These are phyloP conservation scores for Leptatherina wallacei DNA, from an alignment of 2,797 vertebrate genomes.

Conservation along the genomic window DNA sequence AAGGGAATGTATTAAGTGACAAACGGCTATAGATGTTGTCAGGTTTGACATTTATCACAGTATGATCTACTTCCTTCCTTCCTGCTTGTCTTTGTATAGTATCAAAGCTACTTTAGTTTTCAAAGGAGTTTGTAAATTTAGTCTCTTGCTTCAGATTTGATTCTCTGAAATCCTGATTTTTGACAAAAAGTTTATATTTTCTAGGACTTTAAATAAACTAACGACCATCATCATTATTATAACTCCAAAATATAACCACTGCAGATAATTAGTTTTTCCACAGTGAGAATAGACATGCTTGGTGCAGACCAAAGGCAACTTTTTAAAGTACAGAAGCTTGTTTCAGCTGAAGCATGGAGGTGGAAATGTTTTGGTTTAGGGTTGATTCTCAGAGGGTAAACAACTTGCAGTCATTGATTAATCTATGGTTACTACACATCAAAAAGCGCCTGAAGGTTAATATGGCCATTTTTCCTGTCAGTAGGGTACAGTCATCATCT, in stretches of 20 bases:
- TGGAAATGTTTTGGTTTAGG: too few relatives aligned
- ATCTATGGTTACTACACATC: neutral
- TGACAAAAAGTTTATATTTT: neutral
- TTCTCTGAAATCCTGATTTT: neutral
- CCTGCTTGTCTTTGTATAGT: constrained; percentile 1
- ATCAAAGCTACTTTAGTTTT: neutral
- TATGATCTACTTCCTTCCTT: constrained; percentile 30
- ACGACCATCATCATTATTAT: neutral
- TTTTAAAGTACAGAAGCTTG: neutral
- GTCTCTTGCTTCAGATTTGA: neutral
- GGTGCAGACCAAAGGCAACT: neutral
- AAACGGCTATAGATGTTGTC: neutral
- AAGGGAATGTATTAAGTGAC: neutral
- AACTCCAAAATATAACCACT: neutral
- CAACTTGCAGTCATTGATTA: neutral
- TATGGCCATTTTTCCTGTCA: too few relatives aligned
- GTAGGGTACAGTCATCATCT: too few relatives aligned
- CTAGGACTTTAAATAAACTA: neutral
- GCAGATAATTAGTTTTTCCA: too few relatives aligned
- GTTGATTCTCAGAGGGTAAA: neutral
- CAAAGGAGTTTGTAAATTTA: neutral
- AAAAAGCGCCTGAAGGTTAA: neutral
- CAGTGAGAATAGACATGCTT: neutral
- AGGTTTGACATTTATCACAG: neutral
- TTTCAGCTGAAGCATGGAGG: neutral